phyloP scores from a whole-genome alignment of 2,113 vertebrate genomes.

The Calidris pygmaea region DNA sequence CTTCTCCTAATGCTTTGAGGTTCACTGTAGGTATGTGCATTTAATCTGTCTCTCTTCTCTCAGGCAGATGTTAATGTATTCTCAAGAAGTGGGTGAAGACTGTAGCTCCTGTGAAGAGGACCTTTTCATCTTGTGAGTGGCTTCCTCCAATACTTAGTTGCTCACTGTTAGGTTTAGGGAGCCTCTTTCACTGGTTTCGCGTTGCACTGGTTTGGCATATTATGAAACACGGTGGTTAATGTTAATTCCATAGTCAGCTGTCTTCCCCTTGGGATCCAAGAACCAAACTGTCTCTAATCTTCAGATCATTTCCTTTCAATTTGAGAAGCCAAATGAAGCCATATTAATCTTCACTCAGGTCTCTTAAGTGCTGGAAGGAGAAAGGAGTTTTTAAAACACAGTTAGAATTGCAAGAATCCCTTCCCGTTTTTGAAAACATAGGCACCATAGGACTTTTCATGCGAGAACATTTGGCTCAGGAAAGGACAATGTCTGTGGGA shows the following conservation, averaged over 20 bases:
- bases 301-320: background rate
- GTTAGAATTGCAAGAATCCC: background rate
- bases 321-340: background rate
- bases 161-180: background rate
- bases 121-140: conserved; percentile 95
- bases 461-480: background rate
- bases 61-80: conserved; percentile 95
- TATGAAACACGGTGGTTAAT: background rate
- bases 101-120: conserved; percentile 94
- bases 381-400: background rate
- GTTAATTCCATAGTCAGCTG: background rate
- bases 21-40: background rate
- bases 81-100: conserved; percentile 92
- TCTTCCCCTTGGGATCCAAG: background rate
- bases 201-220: background rate
- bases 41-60: background rate
- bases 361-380: background rate
- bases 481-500: background rate
- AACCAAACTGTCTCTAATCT: background rate
- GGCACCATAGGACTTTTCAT: background rate
- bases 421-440: background rate
- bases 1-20: background rate
- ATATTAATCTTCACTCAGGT: background rate
- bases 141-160: background rate
- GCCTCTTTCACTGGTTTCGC: background rate